Base-by-base conservation (phyloP, 2,113 vertebrate species). In the Pterocles burchelli region DNA sequence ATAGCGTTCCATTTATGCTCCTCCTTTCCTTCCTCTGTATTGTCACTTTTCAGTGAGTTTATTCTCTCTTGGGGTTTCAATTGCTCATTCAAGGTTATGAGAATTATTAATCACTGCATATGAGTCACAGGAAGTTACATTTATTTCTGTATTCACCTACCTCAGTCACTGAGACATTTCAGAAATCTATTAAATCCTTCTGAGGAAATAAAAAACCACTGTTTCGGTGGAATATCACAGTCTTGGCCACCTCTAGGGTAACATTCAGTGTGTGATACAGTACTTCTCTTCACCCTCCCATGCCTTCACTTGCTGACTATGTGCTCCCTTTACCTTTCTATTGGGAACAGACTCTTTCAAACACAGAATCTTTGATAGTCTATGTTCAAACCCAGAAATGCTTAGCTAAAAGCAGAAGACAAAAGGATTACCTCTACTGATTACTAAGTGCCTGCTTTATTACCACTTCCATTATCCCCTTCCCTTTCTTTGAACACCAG, bases 91-190 rank as follows among this genome's bases (percentile, higher is more conserved):
- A 85, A 89, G 52, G 45, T 91, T 89, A 75, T 41, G 18, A 91
- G 66, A 83, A 89, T 55, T 89, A 66, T 52, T 87, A 87, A 78
- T 91, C 2, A 5, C 57, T 84, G 61, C 10, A 6, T 80, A 29
- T 72, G 80, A 96, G 73, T 95, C 84, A 90, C 76, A 92, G 85
- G 78, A 93, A 84, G 61, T 68, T 78, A 48, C 41, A 81, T 89
- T 93, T 96, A 70, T 88, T 93, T 91, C 77, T 95, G 24, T 75
- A 18, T 72, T 89, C 77, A 92, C 86, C 77, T 85, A 66, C 77
- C 49, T 72, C 57, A 65, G 65, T 88, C 80, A 89, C 65, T 71
- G 86, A 89, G 84, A 76, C 76, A 41, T 31, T 57, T 70, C 73
- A 89, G 38, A 75, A 90, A 3, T 57, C 24, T 74, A 29, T 90